These are phyloP conservation scores for Lepidocyrtinus sp. DNA, from an alignment of 2,888 invertebrate genomes.

Conservation along the genomic window DNA sequence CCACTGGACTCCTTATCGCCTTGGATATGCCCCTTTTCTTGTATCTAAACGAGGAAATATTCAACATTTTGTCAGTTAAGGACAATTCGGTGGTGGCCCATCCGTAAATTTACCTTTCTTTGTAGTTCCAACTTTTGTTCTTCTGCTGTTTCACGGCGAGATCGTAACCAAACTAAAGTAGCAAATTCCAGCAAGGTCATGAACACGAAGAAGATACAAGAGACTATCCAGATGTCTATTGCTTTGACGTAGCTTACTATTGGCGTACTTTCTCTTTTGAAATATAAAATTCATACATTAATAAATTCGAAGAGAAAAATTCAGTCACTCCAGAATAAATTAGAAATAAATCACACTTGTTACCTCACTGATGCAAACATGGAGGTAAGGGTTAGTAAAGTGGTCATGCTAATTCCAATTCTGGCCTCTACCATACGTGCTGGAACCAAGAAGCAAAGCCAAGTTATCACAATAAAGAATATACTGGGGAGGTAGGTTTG, in stretches of 20 bases:
- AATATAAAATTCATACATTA: not conserved
- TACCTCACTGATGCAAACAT: conserved; percentile 67
- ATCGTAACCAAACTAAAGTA: conserved; percentile 50
- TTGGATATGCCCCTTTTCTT: not conserved
- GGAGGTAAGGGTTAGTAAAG: conserved; percentile 64
- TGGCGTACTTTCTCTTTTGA: conserved; percentile 62
- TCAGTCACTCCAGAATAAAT: not conserved
- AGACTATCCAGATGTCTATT: conserved; percentile 63
- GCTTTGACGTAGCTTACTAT: conserved; percentile 65
- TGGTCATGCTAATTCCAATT: conserved; percentile 67
- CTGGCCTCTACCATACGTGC: conserved; percentile 64
- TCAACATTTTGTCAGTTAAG: not conserved
- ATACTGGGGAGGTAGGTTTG: conserved; percentile 65
- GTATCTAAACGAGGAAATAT: conserved; percentile 17
- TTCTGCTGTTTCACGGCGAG: conserved; percentile 42
- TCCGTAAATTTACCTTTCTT: conserved; percentile 29
- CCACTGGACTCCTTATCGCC: not conserved
- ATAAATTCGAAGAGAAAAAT: not conserved
- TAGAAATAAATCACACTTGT: not conserved
- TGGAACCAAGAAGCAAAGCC: conserved; percentile 65
- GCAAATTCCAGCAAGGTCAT: conserved; percentile 60
- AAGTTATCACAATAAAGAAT: conserved; percentile 67
- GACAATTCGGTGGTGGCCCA: not conserved
- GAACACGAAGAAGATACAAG: conserved; percentile 66
- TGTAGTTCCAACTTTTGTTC: conserved; percentile 44